Base-by-base conservation (phyloP, 2,797 vertebrate genomes). In the Eremophila alpestris region DNA sequence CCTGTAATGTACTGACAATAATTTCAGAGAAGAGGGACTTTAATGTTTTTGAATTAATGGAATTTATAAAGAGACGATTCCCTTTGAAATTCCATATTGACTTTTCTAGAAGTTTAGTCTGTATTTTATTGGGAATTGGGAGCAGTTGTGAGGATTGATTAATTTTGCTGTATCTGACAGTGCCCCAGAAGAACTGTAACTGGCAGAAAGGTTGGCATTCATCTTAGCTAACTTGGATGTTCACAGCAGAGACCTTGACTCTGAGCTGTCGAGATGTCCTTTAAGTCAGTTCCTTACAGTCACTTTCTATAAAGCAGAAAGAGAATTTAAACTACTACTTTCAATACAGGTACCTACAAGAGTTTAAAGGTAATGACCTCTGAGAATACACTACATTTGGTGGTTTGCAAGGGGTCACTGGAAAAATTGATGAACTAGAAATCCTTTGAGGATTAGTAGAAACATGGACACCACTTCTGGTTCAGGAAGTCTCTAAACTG, bases 61-160 rank as follows among this genome's bases (percentile, higher is more conserved):
- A 65, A 82, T 88, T 88, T 91, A 69, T 76, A 65, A 94, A 73
- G 76, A 64, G 83, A 41, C 0, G 0, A 83, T 85, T 88, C 19
- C 55, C 76, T 90, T 95, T 91, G 70, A 94, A 90, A 95, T 79
- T 86, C 26, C n/a, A 56, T 83, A 95, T 86, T 95, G 91, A 88
- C 77, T 94, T 94, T 84, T 88, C 83, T 55, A 49, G 46, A 93
- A 84, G 62, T 91, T 76, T 94, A 88, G 46, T 26, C 27, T 62
- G 62, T 76, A 41, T 86, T 92, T 90, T 84, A 82, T 55, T 82
- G 40, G 80, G 40, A 90, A 69, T 43, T 62, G 51, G 62, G 77
- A 94, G 32, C 36, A 69, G 59, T 84, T 87, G 67, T 62, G 89
- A 82, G 79, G 67, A 82, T 83, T 88, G 73, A 90, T 89, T 93